These are phyloP conservation scores for Scalopus aquaticus DNA, from an alignment of 2,113 vertebrate species.

Conservation along the genomic window DNA sequence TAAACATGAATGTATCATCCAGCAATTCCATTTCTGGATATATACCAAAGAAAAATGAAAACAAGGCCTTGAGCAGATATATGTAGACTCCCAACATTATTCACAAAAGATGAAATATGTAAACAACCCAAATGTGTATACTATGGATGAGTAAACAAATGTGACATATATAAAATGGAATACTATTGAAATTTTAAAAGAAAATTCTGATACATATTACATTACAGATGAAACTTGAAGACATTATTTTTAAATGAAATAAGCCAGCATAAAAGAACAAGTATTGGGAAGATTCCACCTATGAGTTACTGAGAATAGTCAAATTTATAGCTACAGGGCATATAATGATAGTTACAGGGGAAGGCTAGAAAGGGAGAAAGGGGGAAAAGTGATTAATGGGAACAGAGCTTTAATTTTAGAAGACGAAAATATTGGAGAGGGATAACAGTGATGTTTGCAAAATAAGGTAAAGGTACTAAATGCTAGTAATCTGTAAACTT, in stretches of 20 bases:
- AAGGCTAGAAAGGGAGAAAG: not conserved
- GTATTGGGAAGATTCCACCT: not conserved
- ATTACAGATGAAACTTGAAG: not conserved
- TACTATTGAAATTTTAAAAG: not conserved
- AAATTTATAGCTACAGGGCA: not conserved
- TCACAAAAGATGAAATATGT: not conserved
- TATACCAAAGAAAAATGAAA: constrained; percentile 24
- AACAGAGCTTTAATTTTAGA: not conserved
- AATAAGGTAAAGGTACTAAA: not conserved
- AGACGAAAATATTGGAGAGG: not conserved
- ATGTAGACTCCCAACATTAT: not conserved
- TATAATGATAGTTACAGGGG: not conserved
- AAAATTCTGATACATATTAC: not conserved
- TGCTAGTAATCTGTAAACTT: not conserved
- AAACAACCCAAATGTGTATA: not conserved
- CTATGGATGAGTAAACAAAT: not conserved
- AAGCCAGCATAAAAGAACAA: not conserved
- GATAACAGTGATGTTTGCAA: not conserved
- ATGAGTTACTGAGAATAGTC: not conserved
- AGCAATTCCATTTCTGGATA: not conserved
- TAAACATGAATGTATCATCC: not conserved
- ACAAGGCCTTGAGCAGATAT: not conserved
- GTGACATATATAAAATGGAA: not conserved
- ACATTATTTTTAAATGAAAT: not conserved
- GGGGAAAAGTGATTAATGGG: not conserved